Evolutionary conservation across 92 coral and sea anemone species (phyloP).

Genomic region (Desmophyllum pertusum): DNA sequence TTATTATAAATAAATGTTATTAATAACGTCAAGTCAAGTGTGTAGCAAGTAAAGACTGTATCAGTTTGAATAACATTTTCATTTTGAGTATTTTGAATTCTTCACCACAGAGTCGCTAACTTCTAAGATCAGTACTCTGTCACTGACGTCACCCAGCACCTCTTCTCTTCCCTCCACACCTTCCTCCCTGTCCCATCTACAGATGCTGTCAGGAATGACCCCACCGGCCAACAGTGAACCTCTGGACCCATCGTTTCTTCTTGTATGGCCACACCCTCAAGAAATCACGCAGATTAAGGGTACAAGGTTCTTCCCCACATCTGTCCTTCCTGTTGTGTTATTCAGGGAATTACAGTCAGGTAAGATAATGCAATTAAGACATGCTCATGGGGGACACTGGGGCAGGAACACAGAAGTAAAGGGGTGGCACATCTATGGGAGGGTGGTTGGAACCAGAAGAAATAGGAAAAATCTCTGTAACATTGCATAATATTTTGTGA

Average conservation of each 20-base stretch:
- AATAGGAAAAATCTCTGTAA: too few species aligned
- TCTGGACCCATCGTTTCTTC: slow-evolving; percentile 59
- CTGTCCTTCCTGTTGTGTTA: slow-evolving; percentile 64
- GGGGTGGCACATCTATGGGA: too few species aligned
- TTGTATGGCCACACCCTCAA: slow-evolving; percentile 93
- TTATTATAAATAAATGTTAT: too few species aligned
- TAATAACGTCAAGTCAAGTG: too few species aligned
- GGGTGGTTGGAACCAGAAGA: too few species aligned
- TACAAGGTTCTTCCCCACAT: slow-evolving; percentile 66
- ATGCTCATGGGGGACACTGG: too few species aligned
- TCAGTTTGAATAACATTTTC: background rate
- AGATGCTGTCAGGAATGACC: slow-evolving; percentile 21
- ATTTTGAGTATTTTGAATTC: background rate
- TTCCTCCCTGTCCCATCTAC: slow-evolving; percentile 10
- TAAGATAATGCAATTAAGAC: too few species aligned
- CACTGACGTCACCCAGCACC: slow-evolving; percentile 22
- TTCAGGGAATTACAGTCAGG: slow-evolving; percentile 55
- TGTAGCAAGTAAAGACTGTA: too few species aligned
- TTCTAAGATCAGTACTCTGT: slow-evolving; percentile 13
- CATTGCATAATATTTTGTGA: too few species aligned
- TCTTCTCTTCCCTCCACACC: slow-evolving; percentile 34
- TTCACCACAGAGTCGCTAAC: slow-evolving; percentile 20
- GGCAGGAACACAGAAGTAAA: too few species aligned
- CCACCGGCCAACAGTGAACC: slow-evolving; percentile 42
- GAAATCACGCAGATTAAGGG: slow-evolving; percentile 81